Base-by-base conservation (phyloP, 1,140 invertebrate genomes). In the Bombus balteatus region DNA sequence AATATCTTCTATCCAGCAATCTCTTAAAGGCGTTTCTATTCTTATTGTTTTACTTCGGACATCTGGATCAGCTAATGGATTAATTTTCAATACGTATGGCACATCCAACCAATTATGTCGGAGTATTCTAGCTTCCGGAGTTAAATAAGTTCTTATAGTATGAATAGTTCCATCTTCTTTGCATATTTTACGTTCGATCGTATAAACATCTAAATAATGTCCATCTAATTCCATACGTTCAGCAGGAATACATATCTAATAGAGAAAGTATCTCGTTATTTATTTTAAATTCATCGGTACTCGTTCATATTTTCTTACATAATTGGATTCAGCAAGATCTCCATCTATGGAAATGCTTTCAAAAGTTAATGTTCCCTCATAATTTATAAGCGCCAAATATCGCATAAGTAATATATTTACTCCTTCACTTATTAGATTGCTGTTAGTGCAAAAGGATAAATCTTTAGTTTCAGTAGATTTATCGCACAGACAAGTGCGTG, bases 351-450 rank as follows among this genome's bases (percentile, higher is more conserved):
- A 95, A 59, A 96, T 94, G 43, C 95, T 95, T 57, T 95, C 92
- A 10, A 96, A 93, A 89, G 95, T 95, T 82, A 97, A 94, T 62
- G 85, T 94, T 22, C 96, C 96, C 77, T 93, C 93, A 87, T 95
- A 96, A 87, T 95, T 94, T 59, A 88, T 94, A 34, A 96, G 90
- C 13, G 95, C 96, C 32, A 97, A 94, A 91, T 96, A 96, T 88
- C 96, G 94, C 89, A 96, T 94, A 18, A 97, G 90, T 43, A 97
- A 90, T 78, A 97, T 95, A 91, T 96, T 96, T 37, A 96, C 95
- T 72, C 96, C 96, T 94, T 97, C 96, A n/a, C 96, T 95, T 85
- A 97, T 93, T 79, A 96, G 95, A 87, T 95, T 92, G 62, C 91
- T 91, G 41, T 79, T 80, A 5, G 41, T 62, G 13, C 77, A 53